Percentiles rank a stretch among this genome's conserved stretches.
These are phyloP conservation scores for Margarornis squamiger DNA, from an alignment of 2,797 vertebrate species.

Conservation along the genomic window DNA sequence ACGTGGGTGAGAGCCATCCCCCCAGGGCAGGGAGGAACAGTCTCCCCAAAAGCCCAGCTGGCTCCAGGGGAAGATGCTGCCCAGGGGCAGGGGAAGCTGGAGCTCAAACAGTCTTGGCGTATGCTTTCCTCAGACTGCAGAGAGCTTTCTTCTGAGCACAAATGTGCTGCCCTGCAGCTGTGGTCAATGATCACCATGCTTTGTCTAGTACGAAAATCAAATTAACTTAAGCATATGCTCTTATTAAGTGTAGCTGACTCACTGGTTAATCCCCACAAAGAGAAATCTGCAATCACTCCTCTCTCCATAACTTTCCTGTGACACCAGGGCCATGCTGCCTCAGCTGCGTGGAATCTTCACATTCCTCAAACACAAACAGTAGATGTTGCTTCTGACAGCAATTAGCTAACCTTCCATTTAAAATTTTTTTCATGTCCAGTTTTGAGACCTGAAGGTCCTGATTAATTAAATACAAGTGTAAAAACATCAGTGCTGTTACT, in stretches of 20 bases:
- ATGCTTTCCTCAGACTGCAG: not conserved
- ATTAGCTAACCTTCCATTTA: not conserved
- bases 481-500: not conserved
- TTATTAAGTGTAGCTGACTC: not conserved
- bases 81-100: not conserved
- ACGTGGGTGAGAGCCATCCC: accelerated
- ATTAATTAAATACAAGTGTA: not conserved
- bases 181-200: not conserved
- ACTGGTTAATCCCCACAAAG: not conserved
- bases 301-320: not conserved
- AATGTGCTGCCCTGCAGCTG: not conserved
- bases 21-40: accelerated
- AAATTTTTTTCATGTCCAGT: not conserved
- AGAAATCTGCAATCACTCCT: not conserved
- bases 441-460: not conserved
- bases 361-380: not conserved
- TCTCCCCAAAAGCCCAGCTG: not conserved
- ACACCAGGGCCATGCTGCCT: accelerated
- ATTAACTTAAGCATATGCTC: not conserved
- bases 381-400: not conserved
- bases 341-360: not conserved
- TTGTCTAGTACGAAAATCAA: slow-evolving; percentile 17
- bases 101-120: not conserved
- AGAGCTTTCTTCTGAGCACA: not conserved
- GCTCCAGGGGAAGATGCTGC: not conserved